Percentiles rank a stretch among this genome's conserved stretches.
Evolutionary conservation across 2,113 vertebrate genomes (phyloP).

Genomic region (Lates calcarifer): DNA sequence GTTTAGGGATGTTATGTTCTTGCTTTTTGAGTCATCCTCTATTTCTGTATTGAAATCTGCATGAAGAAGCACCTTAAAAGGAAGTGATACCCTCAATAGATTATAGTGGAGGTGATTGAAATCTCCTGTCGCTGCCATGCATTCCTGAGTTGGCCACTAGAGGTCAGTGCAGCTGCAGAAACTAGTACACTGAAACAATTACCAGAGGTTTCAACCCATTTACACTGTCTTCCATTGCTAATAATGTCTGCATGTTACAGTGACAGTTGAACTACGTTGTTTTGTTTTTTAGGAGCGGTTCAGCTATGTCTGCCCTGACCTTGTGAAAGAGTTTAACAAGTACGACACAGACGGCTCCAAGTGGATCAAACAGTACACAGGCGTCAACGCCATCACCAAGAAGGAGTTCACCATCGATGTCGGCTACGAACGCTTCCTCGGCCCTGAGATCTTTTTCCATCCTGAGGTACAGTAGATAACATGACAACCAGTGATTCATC

Average conservation of each 20-base stretch:
- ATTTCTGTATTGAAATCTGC: constrained; percentile 5
- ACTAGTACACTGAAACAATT: background rate
- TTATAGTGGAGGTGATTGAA: background rate
- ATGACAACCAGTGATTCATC: background rate
- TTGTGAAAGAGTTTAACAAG: constrained; percentile 99
- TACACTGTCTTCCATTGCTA: too few relatives aligned
- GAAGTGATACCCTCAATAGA: background rate
- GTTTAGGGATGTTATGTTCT: background rate
- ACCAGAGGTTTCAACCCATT: background rate
- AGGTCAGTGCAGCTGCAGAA: constrained; percentile 18
- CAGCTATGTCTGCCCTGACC: constrained; percentile 98
- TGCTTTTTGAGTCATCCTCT: background rate
- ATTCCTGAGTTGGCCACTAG: constrained; percentile 48
- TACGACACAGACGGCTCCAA: constrained; percentile 97
- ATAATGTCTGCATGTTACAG: background rate
- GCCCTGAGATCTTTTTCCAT: constrained; percentile 99
- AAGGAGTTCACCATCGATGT: constrained; percentile 99
- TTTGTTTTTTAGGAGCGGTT: constrained; percentile 89
- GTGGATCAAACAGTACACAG: constrained; percentile 99
- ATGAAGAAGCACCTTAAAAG: background rate
- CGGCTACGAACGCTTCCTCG: constrained; percentile 97
- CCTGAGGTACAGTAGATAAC: constrained; percentile 87
- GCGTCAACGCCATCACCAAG: constrained; percentile 95
- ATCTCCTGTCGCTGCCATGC: background rate
- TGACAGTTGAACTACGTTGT: background rate